Percentiles rank a stretch among this genome's conserved stretches.
These are phyloP conservation scores for Forbesichthys papilliferus DNA, from an alignment of 2,113 vertebrate genomes.

Conservation along the genomic window DNA sequence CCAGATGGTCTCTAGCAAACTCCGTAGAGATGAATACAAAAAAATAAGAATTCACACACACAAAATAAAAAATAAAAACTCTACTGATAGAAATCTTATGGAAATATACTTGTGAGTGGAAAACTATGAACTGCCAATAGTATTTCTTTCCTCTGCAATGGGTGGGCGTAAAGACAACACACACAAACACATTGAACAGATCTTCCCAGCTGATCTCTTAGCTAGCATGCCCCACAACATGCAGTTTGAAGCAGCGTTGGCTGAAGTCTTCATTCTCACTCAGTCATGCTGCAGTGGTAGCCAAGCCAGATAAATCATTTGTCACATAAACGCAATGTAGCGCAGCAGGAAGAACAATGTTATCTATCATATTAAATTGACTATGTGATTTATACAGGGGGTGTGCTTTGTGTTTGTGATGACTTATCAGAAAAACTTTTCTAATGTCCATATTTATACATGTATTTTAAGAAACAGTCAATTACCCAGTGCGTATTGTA, in stretches of 20 bases:
- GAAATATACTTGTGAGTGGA: slow-evolving; percentile 41
- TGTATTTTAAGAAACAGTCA: too few relatives aligned
- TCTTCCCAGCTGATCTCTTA: background rate
- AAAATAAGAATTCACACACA: too few relatives aligned
- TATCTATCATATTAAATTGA: slow-evolving; percentile 39
- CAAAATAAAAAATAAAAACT: background rate
- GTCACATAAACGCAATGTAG: slow-evolving; percentile 24
- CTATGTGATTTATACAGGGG: background rate
- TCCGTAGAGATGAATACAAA: slow-evolving; percentile 49
- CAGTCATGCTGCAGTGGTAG: slow-evolving; percentile 29
- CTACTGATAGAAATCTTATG: slow-evolving; percentile 43
- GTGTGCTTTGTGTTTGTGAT: slow-evolving; percentile 10
- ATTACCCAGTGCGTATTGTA: too few relatives aligned
- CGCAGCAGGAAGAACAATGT: slow-evolving; percentile 8
- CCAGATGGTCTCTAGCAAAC: slow-evolving; percentile 42
- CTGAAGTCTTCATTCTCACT: slow-evolving; percentile 31
- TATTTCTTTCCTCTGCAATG: slow-evolving; percentile 19
- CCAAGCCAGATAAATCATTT: slow-evolving; percentile 43
- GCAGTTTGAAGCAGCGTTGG: slow-evolving; percentile 24
- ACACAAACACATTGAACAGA: slow-evolving; percentile 3
- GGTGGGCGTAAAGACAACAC: slow-evolving; percentile 22
- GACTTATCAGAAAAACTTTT: background rate
- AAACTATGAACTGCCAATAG: slow-evolving; percentile 31
- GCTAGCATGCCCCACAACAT: background rate
- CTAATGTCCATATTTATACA: too few relatives aligned